These are phyloP conservation scores for Halictus rubicundus DNA, from an alignment of 1,140 invertebrate species.

Conservation along the genomic window DNA sequence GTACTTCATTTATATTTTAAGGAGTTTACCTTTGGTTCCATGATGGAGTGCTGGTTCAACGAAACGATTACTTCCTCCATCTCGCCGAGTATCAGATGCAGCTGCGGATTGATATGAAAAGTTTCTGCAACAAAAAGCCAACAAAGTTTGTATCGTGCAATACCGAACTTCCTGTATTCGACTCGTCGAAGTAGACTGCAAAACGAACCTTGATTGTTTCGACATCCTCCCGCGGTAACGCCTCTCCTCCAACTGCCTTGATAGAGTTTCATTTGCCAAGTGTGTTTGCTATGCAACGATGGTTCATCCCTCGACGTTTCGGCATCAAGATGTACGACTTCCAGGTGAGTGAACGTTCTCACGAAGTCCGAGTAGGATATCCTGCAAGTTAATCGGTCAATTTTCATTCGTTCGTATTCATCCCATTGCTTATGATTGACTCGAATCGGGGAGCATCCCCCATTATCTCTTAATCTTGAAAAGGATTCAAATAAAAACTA, in stretches of 20 bases:
- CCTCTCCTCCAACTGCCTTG: constrained; percentile 94
- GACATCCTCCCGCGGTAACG: constrained; percentile 94
- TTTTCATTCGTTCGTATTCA: not conserved
- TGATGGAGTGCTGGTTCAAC: constrained; percentile 93
- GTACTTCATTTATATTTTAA: not conserved
- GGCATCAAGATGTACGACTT: constrained; percentile 92
- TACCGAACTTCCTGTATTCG: constrained; percentile 2
- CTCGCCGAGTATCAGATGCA: constrained; percentile 90
- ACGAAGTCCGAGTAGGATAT: constrained; percentile 93
- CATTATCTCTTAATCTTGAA: too few species aligned
- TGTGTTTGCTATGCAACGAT: constrained; percentile 87
- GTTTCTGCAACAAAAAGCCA: constrained; percentile 87
- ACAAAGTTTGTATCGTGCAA: not conserved
- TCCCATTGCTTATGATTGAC: too few species aligned
- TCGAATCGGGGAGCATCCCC: too few species aligned
- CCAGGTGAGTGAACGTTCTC: constrained; percentile 90
- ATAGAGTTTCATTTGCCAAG: constrained; percentile 92
- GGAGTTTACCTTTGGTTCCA: constrained; percentile 89
- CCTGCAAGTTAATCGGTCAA: constrained; percentile 73
- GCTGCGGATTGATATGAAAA: constrained; percentile 96
- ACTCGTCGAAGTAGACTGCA: constrained; percentile 1
- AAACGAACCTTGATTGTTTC: constrained; percentile 89
- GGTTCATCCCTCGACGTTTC: constrained; percentile 93
- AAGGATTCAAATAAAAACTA: too few species aligned
- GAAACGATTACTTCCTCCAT: constrained; percentile 93